phyloP scores from a whole-genome alignment of 2,113 vertebrate species.

The Megaceryle torquata region DNA sequence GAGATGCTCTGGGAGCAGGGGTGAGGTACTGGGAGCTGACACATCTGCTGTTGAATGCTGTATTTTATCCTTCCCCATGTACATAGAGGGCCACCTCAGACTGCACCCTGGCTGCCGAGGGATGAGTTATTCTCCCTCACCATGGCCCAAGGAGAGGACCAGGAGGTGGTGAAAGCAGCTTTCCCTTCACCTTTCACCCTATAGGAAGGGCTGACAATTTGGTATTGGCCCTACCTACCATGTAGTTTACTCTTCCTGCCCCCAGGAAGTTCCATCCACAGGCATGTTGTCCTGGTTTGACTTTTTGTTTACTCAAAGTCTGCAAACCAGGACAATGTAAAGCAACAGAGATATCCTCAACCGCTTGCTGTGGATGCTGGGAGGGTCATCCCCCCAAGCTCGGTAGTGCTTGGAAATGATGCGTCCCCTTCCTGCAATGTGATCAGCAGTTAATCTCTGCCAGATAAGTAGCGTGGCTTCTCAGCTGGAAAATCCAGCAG shows the following conservation, averaged over 20 bases:
- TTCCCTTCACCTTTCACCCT: not conserved
- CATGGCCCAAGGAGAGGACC: not conserved
- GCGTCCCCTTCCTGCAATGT: not conserved
- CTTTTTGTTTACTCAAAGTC: not conserved
- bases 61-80: not conserved
- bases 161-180: not conserved
- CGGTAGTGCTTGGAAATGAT: not conserved
- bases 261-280: not conserved
- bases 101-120: not conserved
- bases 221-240: not conserved
- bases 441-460: not conserved
- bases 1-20: not conserved
- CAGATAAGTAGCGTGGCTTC: not conserved
- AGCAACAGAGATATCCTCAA: not conserved
- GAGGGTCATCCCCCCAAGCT: not conserved
- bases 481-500: not conserved
- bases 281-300: no score
- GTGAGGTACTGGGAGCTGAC: not conserved
- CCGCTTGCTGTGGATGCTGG: not conserved
- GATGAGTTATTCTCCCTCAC: not conserved
- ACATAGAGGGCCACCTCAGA: not conserved
- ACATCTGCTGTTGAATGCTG: not conserved
- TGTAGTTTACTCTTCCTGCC: not conserved
- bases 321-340: not conserved
- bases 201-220: not conserved